These are phyloP conservation scores for Heliconius sara DNA, from an alignment of 2,888 invertebrate genomes.

Conservation along the genomic window DNA sequence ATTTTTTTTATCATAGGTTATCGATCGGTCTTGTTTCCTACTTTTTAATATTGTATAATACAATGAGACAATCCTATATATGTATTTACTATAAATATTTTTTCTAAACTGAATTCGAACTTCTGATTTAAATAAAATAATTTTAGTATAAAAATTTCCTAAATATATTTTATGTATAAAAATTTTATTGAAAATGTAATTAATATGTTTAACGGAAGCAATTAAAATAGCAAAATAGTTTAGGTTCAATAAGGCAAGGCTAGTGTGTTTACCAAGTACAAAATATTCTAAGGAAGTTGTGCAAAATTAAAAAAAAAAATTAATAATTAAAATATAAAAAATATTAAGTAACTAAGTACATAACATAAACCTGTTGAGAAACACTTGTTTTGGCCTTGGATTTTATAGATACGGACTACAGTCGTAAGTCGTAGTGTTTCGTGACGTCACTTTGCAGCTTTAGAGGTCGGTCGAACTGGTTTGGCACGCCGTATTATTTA, in stretches of 20 bases:
- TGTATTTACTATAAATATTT: not conserved
- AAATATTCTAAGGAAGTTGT: not conserved
- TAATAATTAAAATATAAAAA: not conserved
- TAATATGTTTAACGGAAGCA: not conserved
- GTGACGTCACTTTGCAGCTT: conserved; percentile 19
- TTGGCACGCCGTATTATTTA: conserved; percentile 10
- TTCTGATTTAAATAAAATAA: not conserved
- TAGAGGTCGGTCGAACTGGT: conserved; percentile 9
- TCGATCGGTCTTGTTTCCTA: too few species aligned
- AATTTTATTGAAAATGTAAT: not conserved
- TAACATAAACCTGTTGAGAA: conserved; percentile 4
- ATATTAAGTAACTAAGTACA: not conserved
- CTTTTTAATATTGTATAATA: too few species aligned
- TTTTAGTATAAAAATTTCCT: not conserved
- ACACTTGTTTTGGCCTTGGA: conserved; percentile 10
- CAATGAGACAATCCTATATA: not conserved
- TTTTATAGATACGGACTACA: conserved; percentile 8
- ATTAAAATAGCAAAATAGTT: not conserved
- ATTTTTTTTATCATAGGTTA: too few species aligned
- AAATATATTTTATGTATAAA: not conserved
- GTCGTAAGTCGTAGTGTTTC: conserved; percentile 1
- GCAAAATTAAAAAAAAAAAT: not conserved
- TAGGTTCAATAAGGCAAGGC: conserved; percentile 5
- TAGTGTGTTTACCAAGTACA: not conserved
- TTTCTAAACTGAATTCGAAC: not conserved